Conservation (phyloP, 2,888 invertebrate genomes). For the Sinelater perroti region DNA sequence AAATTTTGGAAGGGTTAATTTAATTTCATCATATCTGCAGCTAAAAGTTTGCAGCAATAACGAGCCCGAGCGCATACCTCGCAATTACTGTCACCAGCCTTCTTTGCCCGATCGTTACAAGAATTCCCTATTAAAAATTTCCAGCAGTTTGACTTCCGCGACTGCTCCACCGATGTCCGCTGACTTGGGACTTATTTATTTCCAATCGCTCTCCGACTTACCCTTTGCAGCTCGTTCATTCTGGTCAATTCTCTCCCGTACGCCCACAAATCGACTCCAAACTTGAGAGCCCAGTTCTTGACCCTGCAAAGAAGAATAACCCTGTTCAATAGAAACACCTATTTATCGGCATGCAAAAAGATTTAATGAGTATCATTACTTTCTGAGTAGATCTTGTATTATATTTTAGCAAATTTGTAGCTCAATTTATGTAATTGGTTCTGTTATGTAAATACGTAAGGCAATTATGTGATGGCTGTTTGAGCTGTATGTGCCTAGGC, state of each 20-base stretch:
- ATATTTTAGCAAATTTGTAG: no score
- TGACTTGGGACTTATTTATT: slow-evolving; percentile 18
- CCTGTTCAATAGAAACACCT: no score
- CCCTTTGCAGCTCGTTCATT: slow-evolving; percentile 87
- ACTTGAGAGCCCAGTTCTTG: slow-evolving; percentile 90
- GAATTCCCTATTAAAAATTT: slow-evolving; percentile 24
- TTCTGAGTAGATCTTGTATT: no score
- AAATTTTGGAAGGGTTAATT: slow-evolving; percentile 26
- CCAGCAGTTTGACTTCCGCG: slow-evolving; percentile 11
- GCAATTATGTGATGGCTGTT: no score
- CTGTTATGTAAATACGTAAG: no score
- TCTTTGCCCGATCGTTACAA: slow-evolving; percentile 20
- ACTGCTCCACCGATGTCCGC: neutral
- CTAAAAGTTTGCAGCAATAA: slow-evolving; percentile 20
- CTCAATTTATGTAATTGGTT: no score
- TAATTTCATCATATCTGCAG: slow-evolving; percentile 24
- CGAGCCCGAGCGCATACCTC: slow-evolving; percentile 17
- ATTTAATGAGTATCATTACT: no score
- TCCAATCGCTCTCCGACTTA: slow-evolving; percentile 63
- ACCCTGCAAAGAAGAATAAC: slow-evolving; percentile 71
- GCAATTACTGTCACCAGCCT: slow-evolving; percentile 27
- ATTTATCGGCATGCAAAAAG: no score
- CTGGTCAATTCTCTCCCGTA: slow-evolving; percentile 87
- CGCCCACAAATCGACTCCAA: slow-evolving; percentile 90
- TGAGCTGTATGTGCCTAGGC: no score